phyloP scores from a whole-genome alignment of 2,888 invertebrate genomes.

The Pegoplata infirma region DNA sequence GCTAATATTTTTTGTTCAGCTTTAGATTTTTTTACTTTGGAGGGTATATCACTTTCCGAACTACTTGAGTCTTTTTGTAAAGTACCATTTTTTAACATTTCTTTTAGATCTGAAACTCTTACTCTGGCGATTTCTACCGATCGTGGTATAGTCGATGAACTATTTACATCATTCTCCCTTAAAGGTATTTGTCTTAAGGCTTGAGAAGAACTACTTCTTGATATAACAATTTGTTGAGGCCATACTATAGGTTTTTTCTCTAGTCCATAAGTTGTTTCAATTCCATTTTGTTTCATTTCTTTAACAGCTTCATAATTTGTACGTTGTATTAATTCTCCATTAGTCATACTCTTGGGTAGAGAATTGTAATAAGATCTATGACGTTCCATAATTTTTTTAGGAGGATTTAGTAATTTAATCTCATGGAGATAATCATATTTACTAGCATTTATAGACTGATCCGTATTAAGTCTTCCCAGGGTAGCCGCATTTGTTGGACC shows the following conservation, averaged over 20 bases:
- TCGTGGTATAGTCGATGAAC: constrained; percentile 71
- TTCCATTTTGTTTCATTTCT: constrained; percentile 78
- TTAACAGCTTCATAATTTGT: constrained; percentile 82
- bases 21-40: constrained; percentile 78
- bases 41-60: constrained; percentile 81
- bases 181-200: constrained; percentile 77
- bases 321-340: constrained; percentile 81
- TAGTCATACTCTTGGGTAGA: constrained; percentile 77
- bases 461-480: constrained; percentile 34
- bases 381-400: constrained; percentile 67
- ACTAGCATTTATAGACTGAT: constrained; percentile 57
- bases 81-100: constrained; percentile 75
- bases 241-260: constrained; percentile 24
- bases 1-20: constrained; percentile 75
- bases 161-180: constrained; percentile 41
- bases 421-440: constrained; percentile 77
- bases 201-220: constrained; percentile 82
- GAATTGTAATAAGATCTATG: constrained; percentile 74
- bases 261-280: background rate
- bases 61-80: constrained; percentile 76
- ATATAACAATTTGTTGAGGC: constrained; percentile 79
- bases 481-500: constrained; percentile 44
- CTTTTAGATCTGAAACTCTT: constrained; percentile 76
- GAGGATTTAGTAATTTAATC: constrained; percentile 76
- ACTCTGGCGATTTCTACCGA: constrained; percentile 77